Evolutionary conservation across 2,888 invertebrate species (phyloP).

Genomic region (Prosapia bicincta): DNA sequence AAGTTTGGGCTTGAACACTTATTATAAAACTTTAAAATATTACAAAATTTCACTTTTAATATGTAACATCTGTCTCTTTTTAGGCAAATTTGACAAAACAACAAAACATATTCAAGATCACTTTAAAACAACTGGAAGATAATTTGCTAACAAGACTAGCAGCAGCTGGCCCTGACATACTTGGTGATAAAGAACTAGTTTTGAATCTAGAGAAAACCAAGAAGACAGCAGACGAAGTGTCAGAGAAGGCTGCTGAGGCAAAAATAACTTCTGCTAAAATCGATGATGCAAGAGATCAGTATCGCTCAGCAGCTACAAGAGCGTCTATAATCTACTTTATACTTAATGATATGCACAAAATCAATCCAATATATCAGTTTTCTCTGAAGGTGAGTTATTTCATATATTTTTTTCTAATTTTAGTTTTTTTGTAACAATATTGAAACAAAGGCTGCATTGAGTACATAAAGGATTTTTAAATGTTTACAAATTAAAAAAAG

Average conservation of each 20-base stretch:
- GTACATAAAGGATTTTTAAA: too few relatives aligned
- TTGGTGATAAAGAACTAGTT: conserved; percentile 86
- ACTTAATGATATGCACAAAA: conserved; percentile 85
- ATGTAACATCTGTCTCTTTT: too few relatives aligned
- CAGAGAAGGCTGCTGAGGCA: conserved; percentile 80
- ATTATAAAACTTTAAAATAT: too few relatives aligned
- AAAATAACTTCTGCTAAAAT: conserved; percentile 82
- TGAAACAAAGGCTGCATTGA: too few relatives aligned
- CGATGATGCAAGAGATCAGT: conserved; percentile 86
- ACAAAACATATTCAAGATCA: conserved; percentile 93
- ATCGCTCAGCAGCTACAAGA: conserved; percentile 78
- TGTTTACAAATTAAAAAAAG: too few relatives aligned
- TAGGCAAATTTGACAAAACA: conserved; percentile 76
- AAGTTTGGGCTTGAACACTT: too few relatives aligned
- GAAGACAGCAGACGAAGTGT: conserved; percentile 87
- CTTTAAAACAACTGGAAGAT: conserved; percentile 87
- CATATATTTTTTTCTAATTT: too few relatives aligned
- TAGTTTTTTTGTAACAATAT: too few relatives aligned
- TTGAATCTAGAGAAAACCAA: conserved; percentile 92
- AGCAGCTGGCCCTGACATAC: conserved; percentile 86
- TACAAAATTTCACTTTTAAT: too few relatives aligned
- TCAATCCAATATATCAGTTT: conserved; percentile 94
- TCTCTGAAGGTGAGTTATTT: conserved; percentile 64
- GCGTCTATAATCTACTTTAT: conserved; percentile 92
- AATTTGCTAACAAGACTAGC: conserved; percentile 81